Percentiles rank a stretch among this genome's conserved stretches.
Conservation (phyloP, 2,888 invertebrate species). For the Acanthosepion esculentum region DNA sequence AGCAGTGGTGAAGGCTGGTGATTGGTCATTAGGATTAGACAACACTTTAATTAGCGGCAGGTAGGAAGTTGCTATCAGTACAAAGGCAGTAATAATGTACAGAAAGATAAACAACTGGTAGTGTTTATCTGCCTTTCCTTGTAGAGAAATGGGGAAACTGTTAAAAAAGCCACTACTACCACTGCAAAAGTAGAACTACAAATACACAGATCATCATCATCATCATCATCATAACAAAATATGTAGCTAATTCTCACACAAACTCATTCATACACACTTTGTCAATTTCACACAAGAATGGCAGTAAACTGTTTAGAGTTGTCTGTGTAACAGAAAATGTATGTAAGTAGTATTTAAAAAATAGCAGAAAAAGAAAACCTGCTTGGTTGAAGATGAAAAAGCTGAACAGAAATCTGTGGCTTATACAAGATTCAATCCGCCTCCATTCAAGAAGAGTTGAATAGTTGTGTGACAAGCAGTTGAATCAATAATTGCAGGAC, state of each 20-base stretch:
- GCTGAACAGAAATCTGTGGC: background rate
- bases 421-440: background rate
- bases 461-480: background rate
- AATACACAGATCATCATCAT: background rate
- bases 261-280: background rate
- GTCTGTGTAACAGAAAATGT: slow-evolving; percentile 8
- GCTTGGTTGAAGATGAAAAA: background rate
- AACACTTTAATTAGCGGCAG: background rate
- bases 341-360: background rate
- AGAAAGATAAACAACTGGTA: background rate
- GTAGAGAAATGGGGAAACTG: background rate
- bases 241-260: background rate
- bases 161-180: background rate
- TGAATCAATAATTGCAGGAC: background rate
- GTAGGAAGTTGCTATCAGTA: background rate
- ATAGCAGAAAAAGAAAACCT: background rate
- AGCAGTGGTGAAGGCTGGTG: slow-evolving; percentile 33
- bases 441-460: background rate
- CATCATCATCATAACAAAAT: background rate
- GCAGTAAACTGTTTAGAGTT: slow-evolving; percentile 3
- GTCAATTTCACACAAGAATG: background rate
- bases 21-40: background rate
- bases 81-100: background rate
- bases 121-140: background rate
- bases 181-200: slow-evolving; percentile 2